Conservation (phyloP, 1,140 invertebrate genomes). For the Hestina assimilis region DNA sequence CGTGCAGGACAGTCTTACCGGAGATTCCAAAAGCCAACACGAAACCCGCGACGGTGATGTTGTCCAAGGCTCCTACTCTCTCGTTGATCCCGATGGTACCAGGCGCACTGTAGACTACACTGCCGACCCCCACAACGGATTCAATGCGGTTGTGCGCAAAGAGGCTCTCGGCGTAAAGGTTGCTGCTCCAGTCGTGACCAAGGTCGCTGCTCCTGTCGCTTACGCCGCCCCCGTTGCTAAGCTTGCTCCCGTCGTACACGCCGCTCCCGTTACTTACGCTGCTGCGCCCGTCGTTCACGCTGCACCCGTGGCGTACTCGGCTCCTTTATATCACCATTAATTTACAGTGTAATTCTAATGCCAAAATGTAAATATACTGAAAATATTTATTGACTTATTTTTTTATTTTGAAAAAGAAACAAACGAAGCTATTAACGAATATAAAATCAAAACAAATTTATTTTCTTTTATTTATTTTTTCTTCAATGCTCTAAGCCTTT, state of each 20-base stretch:
- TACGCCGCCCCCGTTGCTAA: slow-evolving; percentile 26
- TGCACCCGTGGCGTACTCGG: slow-evolving; percentile 41
- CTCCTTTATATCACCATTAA: slow-evolving; percentile 44
- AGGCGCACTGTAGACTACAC: slow-evolving; percentile 83
- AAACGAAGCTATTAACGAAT: too few relatives aligned
- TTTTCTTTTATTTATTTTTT: too few relatives aligned
- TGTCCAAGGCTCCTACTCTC: slow-evolving; percentile 81
- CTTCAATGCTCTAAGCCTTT: too few relatives aligned
- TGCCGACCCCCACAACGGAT: slow-evolving; percentile 76
- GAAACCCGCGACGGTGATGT: slow-evolving; percentile 81
- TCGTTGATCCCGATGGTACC: slow-evolving; percentile 83
- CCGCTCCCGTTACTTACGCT: slow-evolving; percentile 24
- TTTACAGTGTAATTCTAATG: neutral
- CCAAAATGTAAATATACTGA: slow-evolving; percentile 6
- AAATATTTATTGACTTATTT: neutral
- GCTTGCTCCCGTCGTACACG: slow-evolving; percentile 24
- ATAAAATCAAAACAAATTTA: too few relatives aligned
- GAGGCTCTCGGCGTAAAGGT: slow-evolving; percentile 44
- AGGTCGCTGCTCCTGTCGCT: slow-evolving; percentile 7
- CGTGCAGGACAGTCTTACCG: slow-evolving; percentile 82
- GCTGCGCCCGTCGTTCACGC: slow-evolving; percentile 37
- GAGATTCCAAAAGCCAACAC: slow-evolving; percentile 83
- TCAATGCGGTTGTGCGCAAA: slow-evolving; percentile 76
- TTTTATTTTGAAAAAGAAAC: too few relatives aligned
- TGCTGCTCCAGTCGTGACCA: slow-evolving; percentile 43